Percentiles rank a stretch among this genome's conserved stretches.
phyloP scores from a whole-genome alignment of 23 tunicate genomes.

The Aplidium turbinatum region DNA sequence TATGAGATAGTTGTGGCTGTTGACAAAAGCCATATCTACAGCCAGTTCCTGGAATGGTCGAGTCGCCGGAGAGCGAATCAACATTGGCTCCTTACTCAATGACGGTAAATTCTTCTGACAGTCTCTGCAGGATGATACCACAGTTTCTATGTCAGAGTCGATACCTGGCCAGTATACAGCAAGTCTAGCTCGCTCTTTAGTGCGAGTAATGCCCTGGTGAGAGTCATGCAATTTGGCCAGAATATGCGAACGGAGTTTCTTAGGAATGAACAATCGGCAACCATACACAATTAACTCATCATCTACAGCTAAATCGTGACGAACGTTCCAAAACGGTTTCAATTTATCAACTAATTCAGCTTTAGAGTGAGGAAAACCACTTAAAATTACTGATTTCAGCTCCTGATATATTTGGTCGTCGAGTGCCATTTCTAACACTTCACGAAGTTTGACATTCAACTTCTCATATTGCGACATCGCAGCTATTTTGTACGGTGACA shows the following conservation, averaged over 20 bases:
- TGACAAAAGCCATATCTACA: neutral
- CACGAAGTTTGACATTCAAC: neutral
- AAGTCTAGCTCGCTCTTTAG: slow-evolving; percentile 16
- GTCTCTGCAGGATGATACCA: neutral
- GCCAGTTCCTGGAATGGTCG: slow-evolving; percentile 25
- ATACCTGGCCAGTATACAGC: slow-evolving; percentile 10
- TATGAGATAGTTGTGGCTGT: neutral
- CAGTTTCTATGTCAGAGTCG: slow-evolving; percentile 7
- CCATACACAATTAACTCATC: slow-evolving; percentile 10
- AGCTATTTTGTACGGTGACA: neutral
- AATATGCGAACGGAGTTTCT: neutral
- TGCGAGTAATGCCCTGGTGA: neutral
- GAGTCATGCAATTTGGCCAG: neutral
- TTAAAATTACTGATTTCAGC: neutral
- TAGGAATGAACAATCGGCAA: neutral
- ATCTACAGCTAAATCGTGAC: slow-evolving; percentile 9
- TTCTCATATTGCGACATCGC: neutral
- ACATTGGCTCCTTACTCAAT: slow-evolving; percentile 5
- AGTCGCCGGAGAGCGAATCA: neutral
- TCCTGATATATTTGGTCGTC: neutral
- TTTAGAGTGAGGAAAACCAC: slow-evolving; percentile 7
- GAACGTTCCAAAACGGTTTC: slow-evolving; percentile 11
- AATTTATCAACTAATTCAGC: neutral
- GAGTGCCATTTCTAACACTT: neutral
- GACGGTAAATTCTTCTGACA: neutral